phyloP scores from a whole-genome alignment of 2,797 vertebrate species.

The Poeciliopsis turneri region DNA sequence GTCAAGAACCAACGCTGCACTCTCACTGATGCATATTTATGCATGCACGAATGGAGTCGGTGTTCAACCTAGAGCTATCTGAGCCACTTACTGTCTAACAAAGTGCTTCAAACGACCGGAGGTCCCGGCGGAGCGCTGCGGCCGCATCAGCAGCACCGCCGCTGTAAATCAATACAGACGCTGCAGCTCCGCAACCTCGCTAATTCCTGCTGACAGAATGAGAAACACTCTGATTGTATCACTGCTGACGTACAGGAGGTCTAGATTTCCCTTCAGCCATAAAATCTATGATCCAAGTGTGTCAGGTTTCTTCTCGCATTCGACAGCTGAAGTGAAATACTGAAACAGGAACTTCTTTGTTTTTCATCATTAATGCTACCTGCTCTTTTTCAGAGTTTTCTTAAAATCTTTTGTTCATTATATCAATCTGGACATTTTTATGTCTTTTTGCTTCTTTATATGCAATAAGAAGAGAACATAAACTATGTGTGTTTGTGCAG shows the following conservation, averaged over 20 bases:
- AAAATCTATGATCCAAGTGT: background rate
- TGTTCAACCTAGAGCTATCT: slow-evolving; percentile 1
- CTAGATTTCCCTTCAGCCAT: background rate
- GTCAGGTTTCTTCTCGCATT: background rate
- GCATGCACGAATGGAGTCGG: slow-evolving; percentile 9
- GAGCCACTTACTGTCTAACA: slow-evolving; percentile 19
- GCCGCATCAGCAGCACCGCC: background rate
- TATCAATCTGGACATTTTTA: too few species aligned
- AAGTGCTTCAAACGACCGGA: slow-evolving; percentile 27
- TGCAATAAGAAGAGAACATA: too few species aligned
- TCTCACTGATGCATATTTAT: background rate
- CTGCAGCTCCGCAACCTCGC: slow-evolving; percentile 8
- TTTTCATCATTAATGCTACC: background rate
- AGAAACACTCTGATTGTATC: background rate
- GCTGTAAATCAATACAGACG: slow-evolving; percentile 11
- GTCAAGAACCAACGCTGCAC: background rate
- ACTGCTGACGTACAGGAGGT: background rate
- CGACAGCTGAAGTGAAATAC: background rate
- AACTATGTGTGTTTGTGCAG: too few species aligned
- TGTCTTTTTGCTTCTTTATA: too few species aligned
- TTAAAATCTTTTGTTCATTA: too few species aligned
- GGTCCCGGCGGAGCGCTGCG: slow-evolving; percentile 5
- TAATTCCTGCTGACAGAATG: slow-evolving; percentile 16
- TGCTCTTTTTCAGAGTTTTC: too few species aligned
- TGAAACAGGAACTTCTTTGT: background rate